These are phyloP conservation scores for Achroia grisella DNA, from an alignment of 1,140 invertebrate genomes.

Conservation along the genomic window DNA sequence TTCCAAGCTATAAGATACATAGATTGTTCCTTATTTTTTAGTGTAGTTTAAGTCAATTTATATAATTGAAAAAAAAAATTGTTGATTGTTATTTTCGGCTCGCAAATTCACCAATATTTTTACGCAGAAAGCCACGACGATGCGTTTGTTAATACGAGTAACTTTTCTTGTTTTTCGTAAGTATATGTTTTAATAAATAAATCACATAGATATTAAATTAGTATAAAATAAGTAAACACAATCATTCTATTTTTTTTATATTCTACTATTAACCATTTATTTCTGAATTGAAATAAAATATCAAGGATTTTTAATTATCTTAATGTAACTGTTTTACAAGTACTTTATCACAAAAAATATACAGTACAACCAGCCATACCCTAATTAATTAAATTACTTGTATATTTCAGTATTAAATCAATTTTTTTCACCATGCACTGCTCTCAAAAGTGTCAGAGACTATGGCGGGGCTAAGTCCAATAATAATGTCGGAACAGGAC, in stretches of 20 bases:
- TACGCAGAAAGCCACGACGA: conserved; percentile 19
- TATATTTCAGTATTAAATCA: conserved; percentile 36
- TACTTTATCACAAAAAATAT: too few species aligned
- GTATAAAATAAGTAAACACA: neutral
- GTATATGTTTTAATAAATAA: conserved; percentile 9
- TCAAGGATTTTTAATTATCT: too few species aligned
- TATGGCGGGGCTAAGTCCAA: conserved; percentile 18
- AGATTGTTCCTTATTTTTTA: too few species aligned
- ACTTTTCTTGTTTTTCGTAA: conserved; percentile 34
- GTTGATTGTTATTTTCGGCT: too few species aligned
- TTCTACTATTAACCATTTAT: too few species aligned
- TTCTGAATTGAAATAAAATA: too few species aligned
- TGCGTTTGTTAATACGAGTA: conserved; percentile 29
- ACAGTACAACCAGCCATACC: too few species aligned
- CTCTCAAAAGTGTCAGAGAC: conserved; percentile 14
- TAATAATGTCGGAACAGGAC: conserved; percentile 22
- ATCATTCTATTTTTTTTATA: neutral
- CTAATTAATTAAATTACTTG: conserved; percentile 4
- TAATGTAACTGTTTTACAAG: too few species aligned
- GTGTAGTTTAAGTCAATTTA: too few species aligned
- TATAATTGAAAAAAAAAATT: too few species aligned
- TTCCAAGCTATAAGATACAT: too few species aligned
- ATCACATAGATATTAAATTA: neutral
- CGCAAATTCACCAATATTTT: too few species aligned
- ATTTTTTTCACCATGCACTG: conserved; percentile 25